Base-by-base conservation (phyloP, 1,140 invertebrate species). In the Platyura marginata region DNA sequence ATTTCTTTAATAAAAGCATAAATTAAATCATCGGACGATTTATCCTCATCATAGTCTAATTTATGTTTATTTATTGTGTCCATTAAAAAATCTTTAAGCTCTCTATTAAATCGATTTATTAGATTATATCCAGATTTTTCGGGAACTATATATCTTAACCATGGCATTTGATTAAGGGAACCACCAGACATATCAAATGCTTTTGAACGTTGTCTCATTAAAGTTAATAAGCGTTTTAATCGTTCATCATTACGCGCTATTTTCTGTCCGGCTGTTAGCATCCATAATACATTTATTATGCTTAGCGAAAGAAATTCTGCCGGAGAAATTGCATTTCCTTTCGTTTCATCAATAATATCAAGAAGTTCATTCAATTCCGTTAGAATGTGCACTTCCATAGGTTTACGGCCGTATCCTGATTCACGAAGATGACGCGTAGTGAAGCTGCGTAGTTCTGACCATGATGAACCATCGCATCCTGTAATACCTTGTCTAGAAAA, bases 271-370 rank as follows among this genome's bases (percentile, higher is more conserved):
- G 78, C 73, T 1, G 74, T 67, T 25, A 82, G 63, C 21, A 66
- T 71, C 82, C 81, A 87, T 2, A 86, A 51, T 1, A 82, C 73
- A 53, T 85, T 87, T 45, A 86, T 65, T 1, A 83, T 74, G 13
- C 71, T 69, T 16, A 69, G 64, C 1, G 71, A 66, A 23, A 80
- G 54, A 44, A 68, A 50, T 1, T 57, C 56, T 1, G 52, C 56
- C 2, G 59, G 58, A 44, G 56, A 55, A 5, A 56, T 47, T 5
- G 56, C 46, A 8, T 38, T 46, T 46, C 58, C 46, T 49, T 66
- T 53, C 2, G 60, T 54, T 13, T 63, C 47, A 36, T 55, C 42
- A n/a, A 78, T 56, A 21, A 56, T 59, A 2, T 68, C 49, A 2
- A 76, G 37, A 22, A 79, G 54, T 1, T 61, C 50, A 1, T 49